Evolutionary conservation across 1,140 invertebrate species (phyloP).

Genomic region (Bacillus rossius): DNA sequence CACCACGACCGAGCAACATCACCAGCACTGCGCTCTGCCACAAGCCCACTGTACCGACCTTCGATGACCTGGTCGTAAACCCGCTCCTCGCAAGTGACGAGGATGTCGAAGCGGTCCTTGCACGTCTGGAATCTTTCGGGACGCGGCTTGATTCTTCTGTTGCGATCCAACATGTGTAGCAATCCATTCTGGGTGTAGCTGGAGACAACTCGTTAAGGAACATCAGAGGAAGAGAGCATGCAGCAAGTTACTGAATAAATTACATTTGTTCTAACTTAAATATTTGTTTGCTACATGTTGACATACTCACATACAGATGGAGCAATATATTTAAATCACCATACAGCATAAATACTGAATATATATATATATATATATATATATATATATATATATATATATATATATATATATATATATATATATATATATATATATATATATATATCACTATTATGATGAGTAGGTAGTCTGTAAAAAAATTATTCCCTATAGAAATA

Average conservation of each 20-base stretch:
- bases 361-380: not conserved
- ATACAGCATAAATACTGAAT: not conserved
- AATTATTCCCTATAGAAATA: no score
- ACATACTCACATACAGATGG: not conserved
- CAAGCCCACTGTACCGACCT: not conserved
- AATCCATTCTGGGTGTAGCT: constrained; percentile 99
- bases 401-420: no score
- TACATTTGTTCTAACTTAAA: not conserved
- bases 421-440: no score
- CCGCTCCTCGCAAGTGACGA: constrained; percentile 96
- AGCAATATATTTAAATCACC: not conserved
- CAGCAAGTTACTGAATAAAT: not conserved
- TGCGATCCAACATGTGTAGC: constrained; percentile 97
- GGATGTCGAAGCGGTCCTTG: constrained; percentile 90
- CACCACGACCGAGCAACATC: no score
- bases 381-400: no score
- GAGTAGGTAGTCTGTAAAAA: no score
- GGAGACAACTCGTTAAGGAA: not conserved
- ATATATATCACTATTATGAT: no score
- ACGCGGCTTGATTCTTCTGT: constrained; percentile 88
- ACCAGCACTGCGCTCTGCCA: no score
- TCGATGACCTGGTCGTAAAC: constrained; percentile 92
- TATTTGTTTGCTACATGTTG: not conserved
- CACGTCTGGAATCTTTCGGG: constrained; percentile 94
- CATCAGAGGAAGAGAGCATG: not conserved